Base-by-base conservation (phyloP, 2,113 vertebrate genomes). In the Hydrolagus affinis region DNA sequence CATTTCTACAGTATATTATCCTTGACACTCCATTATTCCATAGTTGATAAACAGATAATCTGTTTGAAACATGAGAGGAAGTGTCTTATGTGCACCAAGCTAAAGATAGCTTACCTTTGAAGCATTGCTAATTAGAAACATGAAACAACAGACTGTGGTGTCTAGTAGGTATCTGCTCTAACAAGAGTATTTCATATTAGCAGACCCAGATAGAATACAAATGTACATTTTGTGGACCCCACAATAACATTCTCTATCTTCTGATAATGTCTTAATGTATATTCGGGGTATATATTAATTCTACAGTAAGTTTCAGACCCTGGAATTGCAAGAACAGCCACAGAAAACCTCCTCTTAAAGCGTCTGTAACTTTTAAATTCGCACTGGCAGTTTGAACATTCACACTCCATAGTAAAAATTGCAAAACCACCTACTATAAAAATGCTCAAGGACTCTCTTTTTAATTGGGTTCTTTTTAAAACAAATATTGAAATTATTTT, bases 161-260 rank as follows among this genome's bases (percentile, higher is more conserved):
- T 25, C n/a, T 9, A 11, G 56, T 11, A 60, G 32, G 28, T 28
- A 32, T 21, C 14, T 11, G 28, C 28, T 3, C 17, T 83, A 17
- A 32, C 23, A 11, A 9, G 10, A 59, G 25, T 83, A 32, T 11
- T 74, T 74, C 44, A 21, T 56, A 75, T 56, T 30, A 75, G 56
- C 73, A 56, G 7, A 68, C 8, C 64, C n/a, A 66, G 9, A 64
- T 17, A 19, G 62, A 28, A 83, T 28, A 19, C 12, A 83, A 64
- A 66, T 28, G 11, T 66, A 30, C 62, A 83, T 83, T 83, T 66
- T 64, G 62, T 83, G 78, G 66, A 56, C 73, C 44, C 56, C 25
- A 83, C 60, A 32, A 14, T 68, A 30, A 68, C 30, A 75, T 7
- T 32, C 32, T 73, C 19, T 69, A 21, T 69, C 66, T 19, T 69